Conservation (phyloP, 2,888 invertebrate species). For the Drosophila anomelani region DNA sequence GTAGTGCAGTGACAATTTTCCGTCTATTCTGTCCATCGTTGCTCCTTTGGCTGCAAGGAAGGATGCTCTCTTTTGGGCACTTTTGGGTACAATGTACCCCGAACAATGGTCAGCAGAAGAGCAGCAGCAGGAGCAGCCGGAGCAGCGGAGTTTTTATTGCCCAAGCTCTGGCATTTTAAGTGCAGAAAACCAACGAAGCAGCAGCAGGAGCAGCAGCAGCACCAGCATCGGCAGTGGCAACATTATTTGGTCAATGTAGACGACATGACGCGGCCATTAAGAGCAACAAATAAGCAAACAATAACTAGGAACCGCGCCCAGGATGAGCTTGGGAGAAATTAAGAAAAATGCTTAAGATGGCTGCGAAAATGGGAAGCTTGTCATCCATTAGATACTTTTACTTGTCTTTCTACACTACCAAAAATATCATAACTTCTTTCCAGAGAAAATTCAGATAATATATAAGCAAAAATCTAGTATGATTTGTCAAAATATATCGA, state of each 20-base stretch:
- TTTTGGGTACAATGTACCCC: slow-evolving; percentile 76
- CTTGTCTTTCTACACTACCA: not conserved
- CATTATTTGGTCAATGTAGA: slow-evolving; percentile 81
- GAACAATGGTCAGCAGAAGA: slow-evolving; percentile 70
- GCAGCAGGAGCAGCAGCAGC: slow-evolving; percentile 43
- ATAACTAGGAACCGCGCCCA: slow-evolving; percentile 44
- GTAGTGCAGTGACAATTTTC: slow-evolving; percentile 79
- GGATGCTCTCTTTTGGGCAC: slow-evolving; percentile 47
- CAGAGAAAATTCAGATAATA: not conserved
- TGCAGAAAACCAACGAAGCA: slow-evolving; percentile 47
- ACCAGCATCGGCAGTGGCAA: slow-evolving; percentile 46
- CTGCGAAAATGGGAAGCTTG: not conserved
- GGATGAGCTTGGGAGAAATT: slow-evolving; percentile 57
- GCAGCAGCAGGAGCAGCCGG: slow-evolving; percentile 4
- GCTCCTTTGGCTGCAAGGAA: slow-evolving; percentile 48
- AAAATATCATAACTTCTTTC: not conserved
- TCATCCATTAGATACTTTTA: not conserved
- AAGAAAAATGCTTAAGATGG: slow-evolving; percentile 41
- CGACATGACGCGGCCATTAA: slow-evolving; percentile 79
- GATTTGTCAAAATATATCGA: no score
- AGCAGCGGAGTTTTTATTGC: slow-evolving; percentile 77
- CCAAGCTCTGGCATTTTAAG: slow-evolving; percentile 82
- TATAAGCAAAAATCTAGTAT: not conserved
- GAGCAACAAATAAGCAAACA: slow-evolving; percentile 79
- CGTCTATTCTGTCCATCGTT: slow-evolving; percentile 11